Conservation (phyloP, 2,888 invertebrate species). For the Tipula vernalis region DNA sequence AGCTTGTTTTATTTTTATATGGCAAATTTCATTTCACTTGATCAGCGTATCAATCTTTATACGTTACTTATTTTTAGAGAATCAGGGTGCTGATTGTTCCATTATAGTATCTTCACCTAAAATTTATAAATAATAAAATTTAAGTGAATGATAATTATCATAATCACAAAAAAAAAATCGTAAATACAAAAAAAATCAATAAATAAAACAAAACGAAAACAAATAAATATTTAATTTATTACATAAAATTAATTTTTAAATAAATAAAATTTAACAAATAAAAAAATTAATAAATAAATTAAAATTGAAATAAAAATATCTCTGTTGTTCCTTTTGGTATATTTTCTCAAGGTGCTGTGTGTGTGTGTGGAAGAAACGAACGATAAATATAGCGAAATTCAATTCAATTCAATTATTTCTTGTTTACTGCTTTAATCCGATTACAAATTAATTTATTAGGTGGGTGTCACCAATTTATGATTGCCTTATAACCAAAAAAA, state of each 20-base stretch:
- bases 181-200: neutral
- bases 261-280: neutral
- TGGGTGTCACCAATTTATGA: slow-evolving; percentile 12
- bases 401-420: slow-evolving; percentile 1
- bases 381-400: neutral
- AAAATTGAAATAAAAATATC: neutral
- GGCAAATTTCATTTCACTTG: too few species aligned
- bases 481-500: neutral
- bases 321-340: neutral
- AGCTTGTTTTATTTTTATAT: too few species aligned
- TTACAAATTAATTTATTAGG: slow-evolving; percentile 12
- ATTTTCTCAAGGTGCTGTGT: neutral
- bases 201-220: neutral
- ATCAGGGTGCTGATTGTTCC: too few species aligned
- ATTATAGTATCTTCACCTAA: too few species aligned
- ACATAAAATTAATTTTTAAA: neutral
- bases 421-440: slow-evolving; percentile 5
- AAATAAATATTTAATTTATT: neutral
- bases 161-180: neutral
- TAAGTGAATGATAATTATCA: neutral
- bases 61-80: too few species aligned
- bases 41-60: too few species aligned
- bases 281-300: neutral
- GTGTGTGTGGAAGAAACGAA: neutral
- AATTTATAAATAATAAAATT: too few species aligned